Conservation (phyloP, 2,113 vertebrate genomes). For the Anolis carolinensis region DNA sequence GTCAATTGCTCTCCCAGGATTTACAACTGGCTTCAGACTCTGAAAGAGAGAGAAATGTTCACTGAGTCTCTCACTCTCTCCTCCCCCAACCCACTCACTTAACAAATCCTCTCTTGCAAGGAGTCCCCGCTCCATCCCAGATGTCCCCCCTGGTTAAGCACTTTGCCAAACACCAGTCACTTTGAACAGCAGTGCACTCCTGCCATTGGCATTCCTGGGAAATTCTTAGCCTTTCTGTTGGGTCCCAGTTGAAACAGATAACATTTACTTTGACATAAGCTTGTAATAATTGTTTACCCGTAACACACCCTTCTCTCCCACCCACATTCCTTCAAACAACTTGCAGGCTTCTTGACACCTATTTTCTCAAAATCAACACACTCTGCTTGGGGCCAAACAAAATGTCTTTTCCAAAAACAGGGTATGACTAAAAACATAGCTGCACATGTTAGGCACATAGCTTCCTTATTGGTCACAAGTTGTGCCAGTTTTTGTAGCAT, state of each 20-base stretch:
- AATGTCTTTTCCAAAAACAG: not conserved
- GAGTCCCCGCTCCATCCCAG: conserved; percentile 29
- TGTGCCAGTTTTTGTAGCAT: not conserved
- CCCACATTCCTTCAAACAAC: conserved; percentile 34
- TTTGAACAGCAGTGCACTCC: conserved; percentile 2
- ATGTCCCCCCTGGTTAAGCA: not conserved
- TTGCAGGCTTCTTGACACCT: not conserved
- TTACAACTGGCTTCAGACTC: not conserved
- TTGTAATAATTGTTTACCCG: conserved; percentile 29
- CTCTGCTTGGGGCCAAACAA: not conserved
- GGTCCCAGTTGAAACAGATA: conserved; percentile 39
- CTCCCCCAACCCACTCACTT: not conserved
- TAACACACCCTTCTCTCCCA: conserved; percentile 16
- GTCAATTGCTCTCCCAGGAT: not conserved
- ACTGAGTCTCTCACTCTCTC: not conserved
- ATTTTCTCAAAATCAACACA: conserved; percentile 4
- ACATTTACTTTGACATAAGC: not conserved
- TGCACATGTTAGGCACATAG: not conserved
- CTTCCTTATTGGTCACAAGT: not conserved
- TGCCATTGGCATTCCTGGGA: conserved; percentile 19
- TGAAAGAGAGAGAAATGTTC: not conserved
- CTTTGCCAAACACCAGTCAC: not conserved
- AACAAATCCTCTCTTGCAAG: conserved; percentile 37
- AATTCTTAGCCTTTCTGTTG: conserved; percentile 26
- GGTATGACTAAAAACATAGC: not conserved